These are phyloP conservation scores for Eulemur macaco DNA, from an alignment of 2,113 vertebrate species.

Conservation along the genomic window DNA sequence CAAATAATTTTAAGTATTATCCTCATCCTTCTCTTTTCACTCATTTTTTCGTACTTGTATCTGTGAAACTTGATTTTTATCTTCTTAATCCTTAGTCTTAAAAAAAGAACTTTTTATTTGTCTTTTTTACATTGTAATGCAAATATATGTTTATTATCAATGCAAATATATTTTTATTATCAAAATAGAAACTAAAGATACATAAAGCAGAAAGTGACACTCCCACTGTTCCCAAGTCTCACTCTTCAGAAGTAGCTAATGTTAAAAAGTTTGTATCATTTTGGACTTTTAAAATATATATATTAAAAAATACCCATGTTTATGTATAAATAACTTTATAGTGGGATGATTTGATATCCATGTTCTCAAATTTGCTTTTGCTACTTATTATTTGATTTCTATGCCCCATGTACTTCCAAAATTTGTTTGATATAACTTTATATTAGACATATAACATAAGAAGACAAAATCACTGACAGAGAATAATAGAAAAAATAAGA, in stretches of 20 bases:
- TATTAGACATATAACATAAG: background rate
- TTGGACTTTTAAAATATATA: background rate
- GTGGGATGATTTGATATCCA: background rate
- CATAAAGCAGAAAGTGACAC: background rate
- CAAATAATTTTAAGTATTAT: background rate
- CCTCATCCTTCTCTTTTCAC: background rate
- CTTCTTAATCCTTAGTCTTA: background rate
- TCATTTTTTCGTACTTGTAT: background rate
- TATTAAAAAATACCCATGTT: background rate
- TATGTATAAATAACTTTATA: background rate
- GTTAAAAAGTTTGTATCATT: background rate
- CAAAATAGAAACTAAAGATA: background rate
- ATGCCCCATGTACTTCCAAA: background rate
- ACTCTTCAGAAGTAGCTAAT: background rate
- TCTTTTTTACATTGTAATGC: background rate
- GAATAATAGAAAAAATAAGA: background rate
- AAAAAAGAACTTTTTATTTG: background rate
- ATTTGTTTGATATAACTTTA: background rate
- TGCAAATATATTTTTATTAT: background rate
- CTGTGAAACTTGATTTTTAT: slow-evolving; percentile 4
- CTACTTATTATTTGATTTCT: background rate
- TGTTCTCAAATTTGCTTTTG: background rate
- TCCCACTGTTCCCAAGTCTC: background rate
- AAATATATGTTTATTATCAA: background rate
- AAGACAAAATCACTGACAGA: background rate